A percentile compares a stretch with the other conserved stretches of the same genome.
These are phyloP conservation scores for Theonella swinhoei DNA, from an alignment of 37 sponge, comb jelly and placozoan genomes.

Conservation along the genomic window DNA sequence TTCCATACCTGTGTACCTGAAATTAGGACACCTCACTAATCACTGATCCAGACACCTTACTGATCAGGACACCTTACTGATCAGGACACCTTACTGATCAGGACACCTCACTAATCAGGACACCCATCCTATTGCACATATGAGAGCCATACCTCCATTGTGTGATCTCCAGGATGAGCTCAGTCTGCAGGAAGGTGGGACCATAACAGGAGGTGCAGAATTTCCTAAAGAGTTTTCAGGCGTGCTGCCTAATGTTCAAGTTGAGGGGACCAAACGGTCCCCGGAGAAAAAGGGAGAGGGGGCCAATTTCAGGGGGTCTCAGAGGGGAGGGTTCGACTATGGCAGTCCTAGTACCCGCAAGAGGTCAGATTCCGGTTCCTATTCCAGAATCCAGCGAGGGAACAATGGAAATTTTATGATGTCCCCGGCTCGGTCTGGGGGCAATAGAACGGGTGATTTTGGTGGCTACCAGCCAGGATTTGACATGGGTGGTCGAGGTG, in stretches of 20 bases:
- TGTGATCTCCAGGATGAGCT: not conserved
- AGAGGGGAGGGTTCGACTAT: not conserved
- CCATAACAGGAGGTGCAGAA: not conserved
- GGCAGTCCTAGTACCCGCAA: conserved; percentile 1
- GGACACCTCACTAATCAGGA: no score
- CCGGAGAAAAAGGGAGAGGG: not conserved
- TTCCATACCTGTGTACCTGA: no score
- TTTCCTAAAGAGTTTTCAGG: not conserved
- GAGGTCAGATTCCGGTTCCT: not conserved
- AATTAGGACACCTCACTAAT: no score
- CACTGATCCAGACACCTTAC: no score
- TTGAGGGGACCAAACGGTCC: not conserved
- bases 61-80: no score
- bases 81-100: no score
- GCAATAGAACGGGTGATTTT: not conserved
- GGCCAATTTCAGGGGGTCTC: not conserved
- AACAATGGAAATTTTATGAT: not conserved
- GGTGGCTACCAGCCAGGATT: not conserved
- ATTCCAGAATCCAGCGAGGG: not conserved
- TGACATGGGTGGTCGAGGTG: conserved; percentile 5
- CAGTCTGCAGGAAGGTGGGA: not conserved
- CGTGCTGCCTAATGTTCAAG: not conserved
- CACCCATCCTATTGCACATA: no score
- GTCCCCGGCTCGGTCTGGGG: not conserved
- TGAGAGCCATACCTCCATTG: no score